Conservation (phyloP, 2,888 invertebrate species). For the Drosophila barbarae region DNA sequence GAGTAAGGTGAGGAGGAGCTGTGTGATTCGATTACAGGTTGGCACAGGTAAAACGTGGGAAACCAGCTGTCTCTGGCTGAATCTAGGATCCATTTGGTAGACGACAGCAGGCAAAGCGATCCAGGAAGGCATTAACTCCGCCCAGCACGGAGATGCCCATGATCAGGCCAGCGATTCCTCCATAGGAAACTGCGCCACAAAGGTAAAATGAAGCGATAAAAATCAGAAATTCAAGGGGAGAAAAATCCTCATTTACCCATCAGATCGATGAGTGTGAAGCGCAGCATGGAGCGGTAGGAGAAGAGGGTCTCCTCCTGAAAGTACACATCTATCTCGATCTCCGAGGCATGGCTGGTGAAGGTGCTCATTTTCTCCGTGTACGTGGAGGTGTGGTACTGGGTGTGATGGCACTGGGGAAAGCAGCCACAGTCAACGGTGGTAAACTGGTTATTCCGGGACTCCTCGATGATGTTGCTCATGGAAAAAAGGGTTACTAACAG, state of each 20-base stretch:
- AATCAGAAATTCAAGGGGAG: neutral
- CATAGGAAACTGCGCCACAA: conserved; percentile 58
- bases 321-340: conserved; percentile 56
- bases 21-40: conserved; percentile 50
- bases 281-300: conserved; percentile 64
- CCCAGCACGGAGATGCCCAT: conserved; percentile 67
- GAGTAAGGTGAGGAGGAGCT: conserved; percentile 5
- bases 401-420: conserved; percentile 64
- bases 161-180: conserved; percentile 69
- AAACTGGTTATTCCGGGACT: conserved; percentile 46
- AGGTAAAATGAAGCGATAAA: neutral
- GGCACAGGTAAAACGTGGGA: conserved; percentile 33
- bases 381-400: conserved; percentile 59
- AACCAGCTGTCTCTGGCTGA: conserved; percentile 22
- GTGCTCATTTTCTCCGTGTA: conserved; percentile 46
- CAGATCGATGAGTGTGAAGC: conserved; percentile 64
- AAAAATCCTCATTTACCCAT: conserved; percentile 49
- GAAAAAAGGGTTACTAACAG: conserved; percentile 42
- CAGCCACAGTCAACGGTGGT: conserved; percentile 61
- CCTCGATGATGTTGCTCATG: conserved; percentile 65
- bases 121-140: conserved; percentile 52
- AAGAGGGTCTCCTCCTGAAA: conserved; percentile 68
- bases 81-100: conserved; percentile 11
- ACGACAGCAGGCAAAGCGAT: conserved; percentile 45
- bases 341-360: neutral